Evolutionary conservation across 2,113 vertebrate species (phyloP).

Genomic region (Sprattus sprattus): DNA sequence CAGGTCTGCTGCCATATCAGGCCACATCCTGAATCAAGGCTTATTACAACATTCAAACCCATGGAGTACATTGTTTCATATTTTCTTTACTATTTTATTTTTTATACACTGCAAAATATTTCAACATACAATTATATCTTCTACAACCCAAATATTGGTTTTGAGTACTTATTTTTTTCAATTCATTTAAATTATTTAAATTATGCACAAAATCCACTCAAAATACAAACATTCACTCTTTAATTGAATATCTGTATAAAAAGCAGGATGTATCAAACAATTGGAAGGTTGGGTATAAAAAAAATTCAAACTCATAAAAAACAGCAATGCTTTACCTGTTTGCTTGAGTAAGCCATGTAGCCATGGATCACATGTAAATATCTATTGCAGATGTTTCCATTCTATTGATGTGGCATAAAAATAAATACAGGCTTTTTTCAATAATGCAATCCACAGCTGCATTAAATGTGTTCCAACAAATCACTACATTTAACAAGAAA

Average conservation of each 20-base stretch:
- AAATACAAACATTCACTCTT: conserved; percentile 57
- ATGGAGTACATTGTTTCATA: conserved; percentile 36
- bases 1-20: background rate
- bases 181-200: conserved; percentile 53
- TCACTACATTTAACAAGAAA: background rate
- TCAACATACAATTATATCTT: conserved; percentile 13
- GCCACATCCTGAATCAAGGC: background rate
- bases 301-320: conserved; percentile 48
- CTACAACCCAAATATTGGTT: conserved; percentile 26
- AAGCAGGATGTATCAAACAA: conserved; percentile 64
- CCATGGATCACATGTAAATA: conserved; percentile 39
- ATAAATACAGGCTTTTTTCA: background rate
- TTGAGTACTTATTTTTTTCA: conserved; percentile 30
- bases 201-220: conserved; percentile 55
- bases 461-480: conserved; percentile 1
- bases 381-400: conserved; percentile 22
- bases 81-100: conserved; percentile 13
- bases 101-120: conserved; percentile 51
- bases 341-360: conserved; percentile 39
- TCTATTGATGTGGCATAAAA: conserved; percentile 1
- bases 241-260: conserved; percentile 60
- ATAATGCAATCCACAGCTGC: background rate
- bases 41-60: conserved; percentile 9
- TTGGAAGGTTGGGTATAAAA: conserved; percentile 59
- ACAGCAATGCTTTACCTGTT: conserved; percentile 37